Conservation (phyloP, 2,888 invertebrate species). For the Xanthia icteritia region DNA sequence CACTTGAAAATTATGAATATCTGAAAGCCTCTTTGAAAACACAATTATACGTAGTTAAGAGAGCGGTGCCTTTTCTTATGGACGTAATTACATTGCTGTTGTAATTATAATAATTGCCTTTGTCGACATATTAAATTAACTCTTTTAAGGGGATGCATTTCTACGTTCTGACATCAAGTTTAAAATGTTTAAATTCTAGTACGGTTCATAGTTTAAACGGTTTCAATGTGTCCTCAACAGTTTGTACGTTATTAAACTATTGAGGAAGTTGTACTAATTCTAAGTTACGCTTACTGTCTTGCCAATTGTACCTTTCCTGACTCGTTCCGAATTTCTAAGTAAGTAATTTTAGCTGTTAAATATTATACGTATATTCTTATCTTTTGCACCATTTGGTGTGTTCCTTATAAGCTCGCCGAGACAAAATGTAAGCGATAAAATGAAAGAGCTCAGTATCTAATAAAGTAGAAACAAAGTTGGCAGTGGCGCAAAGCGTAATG, state of each 20-base stretch:
- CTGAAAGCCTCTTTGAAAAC: conserved; percentile 83
- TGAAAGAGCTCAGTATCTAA: conserved; percentile 55
- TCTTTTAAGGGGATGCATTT: conserved; percentile 75
- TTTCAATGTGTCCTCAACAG: conserved; percentile 23
- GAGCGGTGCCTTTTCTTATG: conserved; percentile 81
- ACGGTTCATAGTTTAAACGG: not conserved
- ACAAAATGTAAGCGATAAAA: conserved; percentile 56
- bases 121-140: conserved; percentile 85
- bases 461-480: conserved; percentile 54
- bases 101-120: conserved; percentile 89
- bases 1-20: conserved; percentile 80
- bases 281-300: conserved; percentile 28
- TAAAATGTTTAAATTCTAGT: conserved; percentile 13
- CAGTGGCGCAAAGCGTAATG: conserved; percentile 49
- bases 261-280: conserved; percentile 38
- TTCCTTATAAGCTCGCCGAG: conserved; percentile 36
- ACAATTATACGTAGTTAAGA: conserved; percentile 84
- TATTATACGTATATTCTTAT: conserved; percentile 36
- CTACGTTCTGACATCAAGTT: not conserved
- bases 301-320: conserved; percentile 12
- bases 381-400: conserved; percentile 41
- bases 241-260: conserved; percentile 36
- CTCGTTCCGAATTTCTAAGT: conserved; percentile 13
- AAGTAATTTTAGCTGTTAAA: conserved; percentile 33
- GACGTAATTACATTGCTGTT: conserved; percentile 83